Evolutionary conservation across 2,113 vertebrate genomes (phyloP), one percentile per base, ranked within the genome.

Genomic region (Phyllostomus discolor): DNA sequence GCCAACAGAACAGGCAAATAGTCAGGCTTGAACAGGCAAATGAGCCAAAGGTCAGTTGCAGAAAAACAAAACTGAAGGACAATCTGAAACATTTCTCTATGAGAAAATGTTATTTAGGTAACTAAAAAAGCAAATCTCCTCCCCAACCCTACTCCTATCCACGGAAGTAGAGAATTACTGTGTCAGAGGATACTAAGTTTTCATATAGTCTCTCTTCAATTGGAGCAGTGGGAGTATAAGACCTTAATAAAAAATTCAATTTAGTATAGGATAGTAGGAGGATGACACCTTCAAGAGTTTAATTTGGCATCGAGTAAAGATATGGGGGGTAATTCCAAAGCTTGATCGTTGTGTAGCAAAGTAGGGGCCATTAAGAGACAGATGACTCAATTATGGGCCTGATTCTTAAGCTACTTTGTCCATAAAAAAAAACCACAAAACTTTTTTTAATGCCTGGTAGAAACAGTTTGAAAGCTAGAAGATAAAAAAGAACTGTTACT

Each of bases 171-270:
- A 88, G 46, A 59, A 81, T 69, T 73, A 83, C 94, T 89, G 28
- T 79, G 64, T 73, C 43, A 54, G 66, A 76, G 41, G 76, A 52
- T 92, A 79, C 57, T 76, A 89, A 66, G 22, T 83, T 73, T 91
- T 94, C 73, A 66, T 70, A 64, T 69, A 91, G 43, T 38, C 73
- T 96, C n/a, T 86, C 54, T 73, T 89, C 76, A 90, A 14, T 52
- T n/a, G 38, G 67, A 94, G 12, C 75, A 92, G 78, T 93, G 70
- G 96, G 97, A 96, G 95, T 94, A 64, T 46, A n/a, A 89, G 54
- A 54, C 17, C 59, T 96, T 98, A 97, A 97, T 97, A 64, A 96
- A 94, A 95, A 96, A 94, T 93, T 95, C 97, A 94, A 98, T 97
- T 98, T 96, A 84, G 94, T 66, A 85, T 69, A 94, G 78, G 50